Conservation (phyloP, 2,888 invertebrate species). For the Agrypnus murinus region DNA sequence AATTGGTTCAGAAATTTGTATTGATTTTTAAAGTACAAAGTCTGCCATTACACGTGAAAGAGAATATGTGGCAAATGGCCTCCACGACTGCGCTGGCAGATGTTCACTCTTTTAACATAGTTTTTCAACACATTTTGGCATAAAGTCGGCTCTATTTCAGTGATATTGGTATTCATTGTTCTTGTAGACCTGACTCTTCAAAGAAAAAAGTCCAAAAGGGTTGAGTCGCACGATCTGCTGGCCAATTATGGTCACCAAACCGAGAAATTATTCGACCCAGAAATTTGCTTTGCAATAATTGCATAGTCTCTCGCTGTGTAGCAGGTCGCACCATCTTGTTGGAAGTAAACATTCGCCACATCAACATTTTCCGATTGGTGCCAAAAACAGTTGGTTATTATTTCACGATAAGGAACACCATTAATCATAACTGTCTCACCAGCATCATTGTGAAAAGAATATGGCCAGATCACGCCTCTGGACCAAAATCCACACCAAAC, state of each 20-base stretch:
- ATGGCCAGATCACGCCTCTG: background rate
- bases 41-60: too few species aligned
- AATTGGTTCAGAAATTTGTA: too few species aligned
- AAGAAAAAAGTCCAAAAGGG: constrained; percentile 1
- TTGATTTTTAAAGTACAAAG: too few species aligned
- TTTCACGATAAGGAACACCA: constrained; percentile 34
- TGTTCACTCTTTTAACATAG: constrained; percentile 1
- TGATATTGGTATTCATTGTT: background rate
- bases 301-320: background rate
- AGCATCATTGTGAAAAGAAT: constrained; percentile 34
- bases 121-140: constrained; percentile 14
- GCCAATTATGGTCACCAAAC: background rate
- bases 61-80: constrained; percentile 2
- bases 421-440: constrained; percentile 32
- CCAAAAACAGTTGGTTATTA: constrained; percentile 46
- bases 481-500: constrained; percentile 9
- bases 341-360: too few species aligned
- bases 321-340: constrained; percentile 2
- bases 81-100: background rate
- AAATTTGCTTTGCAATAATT: background rate
- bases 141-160: background rate
- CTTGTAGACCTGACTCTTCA: background rate
- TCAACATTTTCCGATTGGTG: constrained; percentile 11
- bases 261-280: constrained; percentile 8
- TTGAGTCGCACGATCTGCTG: constrained; percentile 14